These are phyloP conservation scores for Brenthis daphne DNA, from an alignment of 2,888 invertebrate species.

Conservation along the genomic window DNA sequence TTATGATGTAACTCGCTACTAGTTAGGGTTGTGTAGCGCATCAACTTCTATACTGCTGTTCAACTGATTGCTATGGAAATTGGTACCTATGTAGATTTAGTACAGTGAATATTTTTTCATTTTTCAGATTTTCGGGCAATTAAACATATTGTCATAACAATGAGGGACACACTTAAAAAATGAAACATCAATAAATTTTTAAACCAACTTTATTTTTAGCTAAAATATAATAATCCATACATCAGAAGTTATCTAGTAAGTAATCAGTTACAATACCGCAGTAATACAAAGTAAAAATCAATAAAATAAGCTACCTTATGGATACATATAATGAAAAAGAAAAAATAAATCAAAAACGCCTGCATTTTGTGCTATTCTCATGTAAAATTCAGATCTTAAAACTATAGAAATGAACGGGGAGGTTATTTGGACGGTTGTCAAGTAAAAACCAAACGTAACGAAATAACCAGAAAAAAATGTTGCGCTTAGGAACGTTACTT, in stretches of 20 bases:
- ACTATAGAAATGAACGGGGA: slow-evolving; percentile 32
- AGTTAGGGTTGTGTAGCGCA: too few species aligned
- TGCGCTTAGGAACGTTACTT: slow-evolving; percentile 23
- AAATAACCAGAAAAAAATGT: slow-evolving; percentile 31
- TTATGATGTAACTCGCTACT: too few species aligned
- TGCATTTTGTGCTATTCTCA: slow-evolving; percentile 41
- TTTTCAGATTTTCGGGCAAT: too few species aligned
- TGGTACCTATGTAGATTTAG: too few species aligned
- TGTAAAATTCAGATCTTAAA: slow-evolving; percentile 40
- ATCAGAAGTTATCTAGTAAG: slow-evolving; percentile 75
- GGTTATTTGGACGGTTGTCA: slow-evolving; percentile 67
- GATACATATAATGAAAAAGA: slow-evolving; percentile 49
- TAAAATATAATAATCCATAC: slow-evolving; percentile 83
- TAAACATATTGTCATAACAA: too few species aligned
- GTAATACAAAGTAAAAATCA: slow-evolving; percentile 57
- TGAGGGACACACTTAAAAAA: slow-evolving; percentile 41
- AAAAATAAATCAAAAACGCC: slow-evolving; percentile 46
- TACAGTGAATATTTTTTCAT: too few species aligned
- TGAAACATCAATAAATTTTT: slow-evolving; percentile 64
- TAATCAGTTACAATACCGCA: slow-evolving; percentile 74
- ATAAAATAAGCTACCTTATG: slow-evolving; percentile 61
- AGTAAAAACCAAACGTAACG: slow-evolving; percentile 42
- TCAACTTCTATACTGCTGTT: too few species aligned
- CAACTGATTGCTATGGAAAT: too few species aligned
- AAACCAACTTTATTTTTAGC: slow-evolving; percentile 83